Evolutionary conservation across 2,797 vertebrate species (phyloP).

Genomic region (Podarcis lilfordi): DNA sequence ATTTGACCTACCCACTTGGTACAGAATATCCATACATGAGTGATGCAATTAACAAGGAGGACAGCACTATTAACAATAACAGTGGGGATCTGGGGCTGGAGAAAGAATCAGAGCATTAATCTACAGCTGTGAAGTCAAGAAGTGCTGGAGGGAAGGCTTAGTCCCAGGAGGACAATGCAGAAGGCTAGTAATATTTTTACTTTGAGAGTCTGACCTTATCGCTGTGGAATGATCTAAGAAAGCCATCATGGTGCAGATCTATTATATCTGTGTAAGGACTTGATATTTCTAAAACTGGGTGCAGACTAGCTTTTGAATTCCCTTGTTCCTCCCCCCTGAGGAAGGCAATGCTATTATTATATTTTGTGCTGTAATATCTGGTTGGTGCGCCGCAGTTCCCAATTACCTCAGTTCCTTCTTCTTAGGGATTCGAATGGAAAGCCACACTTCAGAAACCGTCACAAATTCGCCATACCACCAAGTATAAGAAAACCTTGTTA

Average conservation of each 20-base stretch:
- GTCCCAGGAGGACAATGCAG: constrained; percentile 50
- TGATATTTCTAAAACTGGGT: constrained; percentile 58
- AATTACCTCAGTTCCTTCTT: constrained; percentile 64
- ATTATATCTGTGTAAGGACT: constrained; percentile 58
- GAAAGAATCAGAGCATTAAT: neutral
- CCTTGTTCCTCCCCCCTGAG: constrained; percentile 48
- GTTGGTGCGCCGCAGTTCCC: constrained; percentile 63
- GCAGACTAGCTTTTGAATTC: constrained; percentile 58
- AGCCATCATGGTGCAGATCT: constrained; percentile 42
- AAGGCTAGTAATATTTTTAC: constrained; percentile 48
- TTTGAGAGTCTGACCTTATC: constrained; percentile 57
- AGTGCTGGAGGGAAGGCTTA: constrained; percentile 30
- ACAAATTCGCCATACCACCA: constrained; percentile 68
- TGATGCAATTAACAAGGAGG: neutral
- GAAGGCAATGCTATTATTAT: constrained; percentile 56
- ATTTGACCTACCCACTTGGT: neutral
- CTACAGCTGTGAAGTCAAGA: constrained; percentile 32
- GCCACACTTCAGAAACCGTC: constrained; percentile 63
- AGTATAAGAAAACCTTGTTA: constrained; percentile 68
- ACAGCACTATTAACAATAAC: neutral
- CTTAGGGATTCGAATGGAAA: constrained; percentile 68
- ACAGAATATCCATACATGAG: neutral
- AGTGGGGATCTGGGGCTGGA: neutral
- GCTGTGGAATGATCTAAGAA: constrained; percentile 58
- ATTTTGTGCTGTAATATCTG: constrained; percentile 61